phyloP scores from a whole-genome alignment of 2,888 invertebrate genomes.

The Epistrophe eligans region DNA sequence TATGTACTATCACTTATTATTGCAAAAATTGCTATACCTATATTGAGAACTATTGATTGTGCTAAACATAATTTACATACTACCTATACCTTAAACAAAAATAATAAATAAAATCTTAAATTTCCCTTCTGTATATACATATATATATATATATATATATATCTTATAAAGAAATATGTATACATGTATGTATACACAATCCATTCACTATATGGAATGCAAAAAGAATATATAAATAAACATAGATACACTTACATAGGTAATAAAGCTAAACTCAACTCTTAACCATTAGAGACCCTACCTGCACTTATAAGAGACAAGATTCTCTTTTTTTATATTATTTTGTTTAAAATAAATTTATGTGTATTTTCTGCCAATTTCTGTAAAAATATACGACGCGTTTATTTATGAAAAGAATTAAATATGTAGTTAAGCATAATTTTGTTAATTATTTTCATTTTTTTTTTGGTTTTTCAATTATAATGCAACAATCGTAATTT shows the following conservation, averaged over 20 bases:
- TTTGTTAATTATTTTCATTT: background rate
- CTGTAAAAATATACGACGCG: constrained; percentile 1
- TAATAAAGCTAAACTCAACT: constrained; percentile 12
- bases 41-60: constrained; percentile 66
- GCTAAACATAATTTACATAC: constrained; percentile 57
- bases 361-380: background rate
- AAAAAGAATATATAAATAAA: background rate
- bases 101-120: constrained; percentile 13
- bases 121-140: constrained; percentile 38
- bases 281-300: constrained; percentile 42
- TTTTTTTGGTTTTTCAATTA: constrained; percentile 34
- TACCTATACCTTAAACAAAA: constrained; percentile 37
- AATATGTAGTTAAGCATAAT: background rate
- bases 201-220: constrained; percentile 22
- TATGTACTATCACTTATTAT: constrained; percentile 48
- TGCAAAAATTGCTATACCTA: constrained; percentile 57
- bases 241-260: constrained; percentile 75
- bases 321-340: background rate
- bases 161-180: no score
- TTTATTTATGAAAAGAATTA: background rate
- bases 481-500: constrained; percentile 51
- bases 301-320: constrained; percentile 16
- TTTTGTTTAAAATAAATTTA: background rate
- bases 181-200: constrained; percentile 1
- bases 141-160: constrained; percentile 32